Evolutionary conservation across 2,888 invertebrate genomes (phyloP).

Genomic region (Pseudeuparius sepicola): DNA sequence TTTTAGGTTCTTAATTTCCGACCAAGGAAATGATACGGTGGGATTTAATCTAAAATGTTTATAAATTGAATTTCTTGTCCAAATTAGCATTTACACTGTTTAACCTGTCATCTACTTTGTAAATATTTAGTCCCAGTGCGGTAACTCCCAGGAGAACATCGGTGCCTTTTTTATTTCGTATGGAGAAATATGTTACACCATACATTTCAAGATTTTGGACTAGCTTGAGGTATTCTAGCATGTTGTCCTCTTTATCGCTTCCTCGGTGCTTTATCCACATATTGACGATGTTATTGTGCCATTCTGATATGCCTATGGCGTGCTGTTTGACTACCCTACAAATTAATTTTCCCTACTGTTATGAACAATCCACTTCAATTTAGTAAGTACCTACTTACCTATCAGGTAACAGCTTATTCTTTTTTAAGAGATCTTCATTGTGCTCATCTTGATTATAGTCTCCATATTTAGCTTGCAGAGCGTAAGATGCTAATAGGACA

Average conservation of each 20-base stretch:
- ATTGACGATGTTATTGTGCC: conserved; percentile 92
- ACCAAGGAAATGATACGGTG: conserved; percentile 98
- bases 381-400: conserved; percentile 44
- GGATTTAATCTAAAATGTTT: conserved; percentile 65
- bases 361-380: conserved; percentile 3
- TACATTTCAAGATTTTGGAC: conserved; percentile 97
- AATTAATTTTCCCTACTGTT: conserved; percentile 4
- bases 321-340: conserved; percentile 86
- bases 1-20: conserved; percentile 97
- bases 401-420: conserved; percentile 86
- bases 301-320: conserved; percentile 91
- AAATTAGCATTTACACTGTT: not conserved
- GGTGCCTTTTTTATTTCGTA: conserved; percentile 96
- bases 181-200: conserved; percentile 97
- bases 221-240: conserved; percentile 98
- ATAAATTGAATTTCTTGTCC: not conserved
- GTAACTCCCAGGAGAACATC: conserved; percentile 95
- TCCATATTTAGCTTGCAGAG: conserved; percentile 93
- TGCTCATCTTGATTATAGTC: conserved; percentile 79
- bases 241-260: conserved; percentile 89
- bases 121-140: conserved; percentile 94
- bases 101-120: conserved; percentile 92
- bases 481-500: conserved; percentile 92
- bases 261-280: conserved; percentile 96
- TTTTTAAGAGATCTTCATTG: conserved; percentile 71